These are phyloP conservation scores for Xiphias gladius DNA, from an alignment of 2,113 vertebrate species.

Conservation along the genomic window DNA sequence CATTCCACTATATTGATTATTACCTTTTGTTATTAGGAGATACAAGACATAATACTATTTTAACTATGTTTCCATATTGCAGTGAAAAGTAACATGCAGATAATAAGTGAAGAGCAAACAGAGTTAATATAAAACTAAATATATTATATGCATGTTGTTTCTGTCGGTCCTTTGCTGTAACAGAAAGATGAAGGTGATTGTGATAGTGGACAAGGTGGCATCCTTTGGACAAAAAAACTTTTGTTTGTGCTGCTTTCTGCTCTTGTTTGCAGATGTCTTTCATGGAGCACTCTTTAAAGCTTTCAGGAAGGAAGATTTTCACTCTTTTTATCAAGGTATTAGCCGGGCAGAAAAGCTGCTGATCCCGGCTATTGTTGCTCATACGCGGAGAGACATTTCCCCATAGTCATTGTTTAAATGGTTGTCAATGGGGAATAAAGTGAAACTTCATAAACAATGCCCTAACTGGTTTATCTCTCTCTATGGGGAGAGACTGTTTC, in stretches of 20 bases:
- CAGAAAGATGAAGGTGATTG: conserved; percentile 64
- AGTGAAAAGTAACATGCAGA: neutral
- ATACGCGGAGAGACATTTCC: conserved; percentile 92
- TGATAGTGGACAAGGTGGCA: conserved; percentile 73
- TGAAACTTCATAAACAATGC: conserved; percentile 94
- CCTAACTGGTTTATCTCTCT: conserved; percentile 90
- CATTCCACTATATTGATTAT: neutral
- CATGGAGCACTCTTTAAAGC: conserved; percentile 89
- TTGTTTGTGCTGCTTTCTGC: conserved; percentile 82
- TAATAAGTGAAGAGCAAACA: conserved; percentile 27
- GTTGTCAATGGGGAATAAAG: conserved; percentile 97
- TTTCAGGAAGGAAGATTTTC: conserved; percentile 96
- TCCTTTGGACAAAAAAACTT: conserved; percentile 89
- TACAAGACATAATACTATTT: neutral
- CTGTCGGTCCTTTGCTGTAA: conserved; percentile 47
- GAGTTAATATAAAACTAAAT: conserved; percentile 39
- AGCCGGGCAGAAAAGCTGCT: conserved; percentile 90
- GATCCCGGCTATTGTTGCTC: conserved; percentile 91
- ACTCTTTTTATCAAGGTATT: conserved; percentile 90
- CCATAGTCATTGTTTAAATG: conserved; percentile 98
- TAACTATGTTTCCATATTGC: neutral
- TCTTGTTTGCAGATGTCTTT: conserved; percentile 96
- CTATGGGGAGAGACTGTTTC: conserved; percentile 85
- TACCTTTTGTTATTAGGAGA: neutral
- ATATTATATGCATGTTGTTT: conserved; percentile 43